Conservation (phyloP, 2,888 invertebrate genomes). For the Phrixothrix hirtus region DNA sequence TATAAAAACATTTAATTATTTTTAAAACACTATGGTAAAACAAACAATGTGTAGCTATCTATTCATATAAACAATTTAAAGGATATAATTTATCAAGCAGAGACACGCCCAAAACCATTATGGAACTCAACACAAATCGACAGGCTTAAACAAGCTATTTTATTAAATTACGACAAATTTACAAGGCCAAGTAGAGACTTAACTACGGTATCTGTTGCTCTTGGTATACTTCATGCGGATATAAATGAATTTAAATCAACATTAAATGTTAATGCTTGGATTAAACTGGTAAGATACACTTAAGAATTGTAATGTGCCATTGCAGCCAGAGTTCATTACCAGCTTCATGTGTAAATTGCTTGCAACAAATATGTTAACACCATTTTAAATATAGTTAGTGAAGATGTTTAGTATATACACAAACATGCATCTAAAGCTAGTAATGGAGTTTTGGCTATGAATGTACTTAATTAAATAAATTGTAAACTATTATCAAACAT, state of each 20-base stretch:
- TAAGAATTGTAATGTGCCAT: too few relatives aligned
- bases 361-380: not conserved
- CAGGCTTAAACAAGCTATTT: conserved; percentile 60
- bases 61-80: too few relatives aligned
- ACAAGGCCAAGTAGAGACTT: conserved; percentile 60
- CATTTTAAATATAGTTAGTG: too few relatives aligned
- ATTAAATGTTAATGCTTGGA: conserved; percentile 64
- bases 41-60: too few relatives aligned
- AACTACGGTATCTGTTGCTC: conserved; percentile 59
- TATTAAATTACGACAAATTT: conserved; percentile 62
- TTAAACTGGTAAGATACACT: conserved; percentile 63
- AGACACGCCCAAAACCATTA: conserved; percentile 51
- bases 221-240: conserved; percentile 67
- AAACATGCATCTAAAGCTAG: too few relatives aligned
- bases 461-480: too few relatives aligned
- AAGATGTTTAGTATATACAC: too few relatives aligned
- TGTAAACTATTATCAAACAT: too few relatives aligned
- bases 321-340: too few relatives aligned
- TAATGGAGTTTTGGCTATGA: too few relatives aligned
- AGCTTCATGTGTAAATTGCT: not conserved
- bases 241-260: conserved; percentile 67
- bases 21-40: too few relatives aligned
- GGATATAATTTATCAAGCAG: conserved; percentile 34
- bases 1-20: too few relatives aligned
- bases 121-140: conserved; percentile 64